A percentile compares a stretch with the other conserved stretches of the same genome.
Conservation (phyloP, 2,797 vertebrate genomes). For the Silurus lanzhouensis region DNA sequence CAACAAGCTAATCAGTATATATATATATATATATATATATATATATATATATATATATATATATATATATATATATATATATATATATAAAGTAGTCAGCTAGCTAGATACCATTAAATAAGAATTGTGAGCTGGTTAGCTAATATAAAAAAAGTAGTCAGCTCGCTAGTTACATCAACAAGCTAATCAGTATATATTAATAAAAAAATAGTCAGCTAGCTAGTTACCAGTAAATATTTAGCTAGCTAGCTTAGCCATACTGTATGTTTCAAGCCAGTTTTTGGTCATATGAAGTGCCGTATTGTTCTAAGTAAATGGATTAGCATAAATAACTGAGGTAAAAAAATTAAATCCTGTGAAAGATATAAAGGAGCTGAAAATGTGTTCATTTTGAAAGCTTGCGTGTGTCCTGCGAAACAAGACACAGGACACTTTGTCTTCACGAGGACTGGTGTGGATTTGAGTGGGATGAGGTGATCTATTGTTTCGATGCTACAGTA, state of each 20-base stretch:
- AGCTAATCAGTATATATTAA: not conserved
- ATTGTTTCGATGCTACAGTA: constrained; percentile 69
- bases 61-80: no score
- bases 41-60: no score
- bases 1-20: not conserved
- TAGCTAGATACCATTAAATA: not conserved
- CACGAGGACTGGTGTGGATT: constrained; percentile 59
- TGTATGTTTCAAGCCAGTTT: not conserved
- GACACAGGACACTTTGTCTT: constrained; percentile 72
- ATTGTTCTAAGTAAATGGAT: not conserved
- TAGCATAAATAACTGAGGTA: not conserved
- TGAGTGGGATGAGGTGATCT: constrained; percentile 63
- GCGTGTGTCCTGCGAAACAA: constrained; percentile 56
- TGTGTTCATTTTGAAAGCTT: constrained; percentile 9
- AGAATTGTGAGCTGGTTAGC: no score
- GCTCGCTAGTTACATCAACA: not conserved
- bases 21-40: no score
- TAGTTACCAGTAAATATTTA: no score
- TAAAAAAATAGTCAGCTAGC: not conserved
- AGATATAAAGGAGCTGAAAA: constrained; percentile 3
- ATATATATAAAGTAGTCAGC: no score
- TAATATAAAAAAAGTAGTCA: no score
- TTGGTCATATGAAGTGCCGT: not conserved
- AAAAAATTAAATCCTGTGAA: not conserved
- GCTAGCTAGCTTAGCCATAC: not conserved